Percentiles rank a stretch among this genome's conserved stretches.
Evolutionary conservation across 2,797 vertebrate genomes (phyloP).

Genomic region (Triplophysa bombifrons): DNA sequence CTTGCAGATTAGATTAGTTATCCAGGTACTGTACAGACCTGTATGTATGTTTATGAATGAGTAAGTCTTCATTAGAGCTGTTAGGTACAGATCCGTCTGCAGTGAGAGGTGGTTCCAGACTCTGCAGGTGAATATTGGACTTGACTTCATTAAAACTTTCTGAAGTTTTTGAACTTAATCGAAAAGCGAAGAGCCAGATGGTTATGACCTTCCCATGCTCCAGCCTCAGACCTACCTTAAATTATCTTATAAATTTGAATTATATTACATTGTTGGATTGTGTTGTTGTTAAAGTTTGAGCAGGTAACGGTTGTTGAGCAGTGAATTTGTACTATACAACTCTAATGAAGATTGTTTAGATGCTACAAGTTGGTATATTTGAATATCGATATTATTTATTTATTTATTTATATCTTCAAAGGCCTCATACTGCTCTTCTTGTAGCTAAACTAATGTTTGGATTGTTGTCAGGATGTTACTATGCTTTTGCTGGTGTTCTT

Average conservation of each 20-base stretch:
- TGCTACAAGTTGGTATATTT: too few species aligned
- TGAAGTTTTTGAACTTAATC: conserved; percentile 59
- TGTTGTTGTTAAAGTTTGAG: not conserved
- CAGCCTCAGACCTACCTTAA: not conserved
- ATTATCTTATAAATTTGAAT: not conserved
- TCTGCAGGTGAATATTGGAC: conserved; percentile 59
- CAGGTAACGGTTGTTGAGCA: not conserved
- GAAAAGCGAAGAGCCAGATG: conserved; percentile 57
- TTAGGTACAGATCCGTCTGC: conserved; percentile 33
- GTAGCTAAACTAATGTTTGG: too few species aligned
- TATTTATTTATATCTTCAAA: not conserved
- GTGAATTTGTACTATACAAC: not conserved
- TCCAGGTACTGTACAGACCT: conserved; percentile 25
- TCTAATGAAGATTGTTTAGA: not conserved
- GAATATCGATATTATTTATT: too few species aligned
- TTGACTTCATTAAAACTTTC: conserved; percentile 38
- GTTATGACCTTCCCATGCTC: conserved; percentile 51
- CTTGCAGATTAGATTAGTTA: conserved; percentile 22
- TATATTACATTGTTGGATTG: not conserved
- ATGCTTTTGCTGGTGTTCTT: too few species aligned
- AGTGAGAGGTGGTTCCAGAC: conserved; percentile 40
- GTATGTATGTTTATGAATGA: conserved; percentile 23
- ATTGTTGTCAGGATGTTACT: too few species aligned
- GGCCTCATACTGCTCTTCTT: not conserved
- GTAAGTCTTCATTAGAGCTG: conserved; percentile 32